Evolutionary conservation across 2,113 vertebrate species (phyloP), one percentile per base, ranked within the genome.

Genomic region (Aptenodytes patagonicus): DNA sequence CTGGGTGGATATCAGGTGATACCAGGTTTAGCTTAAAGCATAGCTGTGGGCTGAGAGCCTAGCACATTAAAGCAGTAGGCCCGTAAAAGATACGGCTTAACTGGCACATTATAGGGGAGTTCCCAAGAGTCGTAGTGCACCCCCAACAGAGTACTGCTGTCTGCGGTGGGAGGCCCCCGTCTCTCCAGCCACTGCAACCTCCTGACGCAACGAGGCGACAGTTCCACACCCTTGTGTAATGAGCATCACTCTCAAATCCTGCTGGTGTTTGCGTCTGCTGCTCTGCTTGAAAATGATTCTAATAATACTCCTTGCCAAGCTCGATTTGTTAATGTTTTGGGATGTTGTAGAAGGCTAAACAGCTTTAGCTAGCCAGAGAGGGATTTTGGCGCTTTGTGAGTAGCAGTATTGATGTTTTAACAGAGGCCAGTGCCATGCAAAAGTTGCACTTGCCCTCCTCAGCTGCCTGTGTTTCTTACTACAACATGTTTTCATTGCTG

Each of bases 51-150:
- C 82, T 20, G 28, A 69, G 47, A 36, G 58, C n/a, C 71, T 47
- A n/a, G 49, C 42, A 12, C 31, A 20, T 31, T 54, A 24, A 49
- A 70, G 38, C 26, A 32, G 62, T 24, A 13, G n/a, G 19, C 16
- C 40, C 1, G 0, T 26, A 34, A 46, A 26, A 46, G 47, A 25
- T 49, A 21, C 0, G 13, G 18, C 55, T 75, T 10, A 89, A 42
- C n/a, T n/a, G 49, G 22, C 11, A 5, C 7, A 0, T 49, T 70
- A 13, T 13, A 51, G 72, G 60, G 71, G 62, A 57, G 61, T n/a
- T 75, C 64, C 40, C 49, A 18, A 34, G 42, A 58, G 60, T 26
- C 7, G 0, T 4, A 12, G 40, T 42, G 7, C 66, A 15, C 46
- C 26, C 14, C 15, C 24, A 20, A 3, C 3, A 4, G 38, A 49